Evolutionary conservation across 2,888 invertebrate genomes (phyloP), one percentile per base, ranked within the genome.

Genomic region (Ashinkailepas kermadecensis): DNA sequence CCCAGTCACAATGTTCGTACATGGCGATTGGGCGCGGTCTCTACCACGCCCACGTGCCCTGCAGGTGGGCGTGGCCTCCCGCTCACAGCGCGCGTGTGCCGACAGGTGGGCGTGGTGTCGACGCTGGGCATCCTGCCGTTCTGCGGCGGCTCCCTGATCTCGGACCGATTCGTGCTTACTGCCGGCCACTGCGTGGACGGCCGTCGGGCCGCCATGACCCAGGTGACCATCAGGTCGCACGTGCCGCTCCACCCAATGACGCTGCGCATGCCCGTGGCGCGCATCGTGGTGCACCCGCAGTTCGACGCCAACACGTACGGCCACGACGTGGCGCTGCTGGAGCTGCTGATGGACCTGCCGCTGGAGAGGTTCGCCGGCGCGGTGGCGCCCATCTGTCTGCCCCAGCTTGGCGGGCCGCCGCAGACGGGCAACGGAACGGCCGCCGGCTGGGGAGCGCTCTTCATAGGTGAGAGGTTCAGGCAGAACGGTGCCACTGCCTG

Each of bases 271-370:
- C 70, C 70, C 4, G 15, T 39, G 39, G 11, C 13, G 15, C 12
- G 15, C 70, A 39, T 70, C 39, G 11, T 15, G 15, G 10, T 70
- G 4, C 70, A 70, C 39, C 70, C 70, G 15, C 7, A 13, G 15
- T 70, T 12, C 39, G 70, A 15, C 39, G 25, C 25, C 39, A 13
- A 0, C 39, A 39, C 70, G 25, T 70, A 70, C 70, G 11, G 70
- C 70, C 70, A 70, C 70, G 70, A 70, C 70, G 15, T 70, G 70
- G 70, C 70, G 15, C 70, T 70, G 70, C 15, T 70, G 39, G 39
- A 70, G 70, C 70, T 70, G 39, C 10, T 25, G 25, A 13, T 70
- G 70, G 7, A 25, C 39, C 70, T 70, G 70, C 70, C 70, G 39
- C 70, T 70, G 25, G 70, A 39, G 23, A 4, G 39, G 39, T 12